These are phyloP conservation scores for Diplogasteroides magnus DNA, from an alignment of 1,140 invertebrate genomes.

Conservation along the genomic window DNA sequence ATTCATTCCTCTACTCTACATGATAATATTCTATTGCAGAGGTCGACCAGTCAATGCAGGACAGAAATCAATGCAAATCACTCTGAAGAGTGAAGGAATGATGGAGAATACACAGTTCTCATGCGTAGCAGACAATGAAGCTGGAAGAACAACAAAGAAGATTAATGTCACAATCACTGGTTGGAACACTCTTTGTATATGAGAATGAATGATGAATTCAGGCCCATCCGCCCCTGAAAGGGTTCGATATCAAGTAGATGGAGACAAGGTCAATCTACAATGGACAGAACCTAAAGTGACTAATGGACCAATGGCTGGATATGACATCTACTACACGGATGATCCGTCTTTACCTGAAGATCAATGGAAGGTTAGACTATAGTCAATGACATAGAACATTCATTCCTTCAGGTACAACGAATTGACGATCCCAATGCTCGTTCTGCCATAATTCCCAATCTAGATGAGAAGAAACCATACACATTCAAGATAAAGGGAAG, in stretches of 20 bases:
- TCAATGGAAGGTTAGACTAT: constrained; percentile 37
- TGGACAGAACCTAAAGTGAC: constrained; percentile 50
- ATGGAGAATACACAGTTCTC: constrained; percentile 46
- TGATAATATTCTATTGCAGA: constrained; percentile 6
- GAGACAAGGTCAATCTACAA: constrained; percentile 43
- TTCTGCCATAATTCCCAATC: constrained; percentile 29
- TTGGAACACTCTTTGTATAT: not conserved
- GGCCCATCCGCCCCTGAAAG: constrained; percentile 42
- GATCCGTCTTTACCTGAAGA: constrained; percentile 43
- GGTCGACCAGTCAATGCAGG: constrained; percentile 40
- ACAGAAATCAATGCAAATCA: constrained; percentile 41
- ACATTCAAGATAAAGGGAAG: constrained; percentile 43
- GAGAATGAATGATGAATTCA: constrained; percentile 6
- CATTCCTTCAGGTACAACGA: constrained; percentile 11
- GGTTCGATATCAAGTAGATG: constrained; percentile 53
- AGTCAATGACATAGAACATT: not conserved
- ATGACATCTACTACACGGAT: constrained; percentile 52
- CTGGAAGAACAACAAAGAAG: constrained; percentile 42
- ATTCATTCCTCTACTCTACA: not conserved
- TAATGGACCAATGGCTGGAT: constrained; percentile 52
- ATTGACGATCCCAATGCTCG: constrained; percentile 40
- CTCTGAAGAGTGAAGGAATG: constrained; percentile 48
- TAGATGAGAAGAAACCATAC: constrained; percentile 48
- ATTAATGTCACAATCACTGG: constrained; percentile 45
- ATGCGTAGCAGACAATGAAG: constrained; percentile 54